phyloP scores from a whole-genome alignment of 2,888 invertebrate species.

The Caenorhabditis doughertyi region DNA sequence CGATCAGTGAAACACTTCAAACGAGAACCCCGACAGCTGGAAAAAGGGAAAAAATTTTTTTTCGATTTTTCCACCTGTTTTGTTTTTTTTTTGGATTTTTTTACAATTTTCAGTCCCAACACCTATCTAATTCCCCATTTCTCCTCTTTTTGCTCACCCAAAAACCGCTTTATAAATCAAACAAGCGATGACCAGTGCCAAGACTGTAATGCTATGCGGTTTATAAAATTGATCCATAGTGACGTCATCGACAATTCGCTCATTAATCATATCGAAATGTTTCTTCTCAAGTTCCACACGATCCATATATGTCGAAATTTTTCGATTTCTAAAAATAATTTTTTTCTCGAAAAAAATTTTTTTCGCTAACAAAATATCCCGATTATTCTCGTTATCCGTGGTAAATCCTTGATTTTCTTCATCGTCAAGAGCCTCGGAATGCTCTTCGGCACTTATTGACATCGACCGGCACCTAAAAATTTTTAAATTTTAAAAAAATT shows the following conservation, averaged over 20 bases:
- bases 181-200: slow-evolving; percentile 91
- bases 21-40: too few relatives aligned
- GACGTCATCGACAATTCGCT: slow-evolving; percentile 96
- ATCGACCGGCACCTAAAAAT: slow-evolving; percentile 22
- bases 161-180: slow-evolving; percentile 96
- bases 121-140: too few relatives aligned
- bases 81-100: too few relatives aligned
- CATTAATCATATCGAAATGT: slow-evolving; percentile 86
- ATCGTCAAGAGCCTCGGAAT: slow-evolving; percentile 1
- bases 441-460: slow-evolving; percentile 27
- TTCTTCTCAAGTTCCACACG: slow-evolving; percentile 73
- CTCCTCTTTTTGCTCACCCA: slow-evolving; percentile 88
- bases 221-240: slow-evolving; percentile 97
- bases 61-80: too few relatives aligned
- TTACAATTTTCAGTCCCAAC: too few relatives aligned
- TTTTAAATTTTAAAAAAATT: not conserved
- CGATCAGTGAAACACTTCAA: too few relatives aligned
- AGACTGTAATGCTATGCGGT: slow-evolving; percentile 95
- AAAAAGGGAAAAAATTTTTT: too few relatives aligned
- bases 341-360: too few relatives aligned
- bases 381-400: slow-evolving; percentile 60
- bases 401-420: slow-evolving; percentile 51
- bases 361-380: slow-evolving; percentile 45
- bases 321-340: slow-evolving; percentile 31
- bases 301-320: slow-evolving; percentile 23